Evolutionary conservation across 2,797 vertebrate species (phyloP).

Genomic region (Catostomus latipinnis): DNA sequence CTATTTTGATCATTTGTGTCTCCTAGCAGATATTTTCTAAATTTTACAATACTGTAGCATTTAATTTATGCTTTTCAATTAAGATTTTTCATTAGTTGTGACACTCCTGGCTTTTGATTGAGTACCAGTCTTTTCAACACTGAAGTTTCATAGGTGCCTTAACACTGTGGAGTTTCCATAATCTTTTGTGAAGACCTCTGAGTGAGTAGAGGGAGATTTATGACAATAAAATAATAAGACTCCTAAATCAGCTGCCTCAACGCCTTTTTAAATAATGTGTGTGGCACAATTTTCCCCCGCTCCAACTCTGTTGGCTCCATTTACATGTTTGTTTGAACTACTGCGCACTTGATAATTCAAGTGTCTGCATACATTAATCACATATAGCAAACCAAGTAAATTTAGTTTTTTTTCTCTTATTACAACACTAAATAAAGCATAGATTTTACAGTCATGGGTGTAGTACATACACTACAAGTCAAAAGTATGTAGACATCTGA

Average conservation of each 20-base stretch:
- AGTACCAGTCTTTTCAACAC: constrained; percentile 6
- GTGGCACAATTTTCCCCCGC: constrained; percentile 20
- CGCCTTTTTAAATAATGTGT: constrained; percentile 12
- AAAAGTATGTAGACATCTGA: neutral
- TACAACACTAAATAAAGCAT: neutral
- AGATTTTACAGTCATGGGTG: neutral
- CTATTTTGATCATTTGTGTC: neutral
- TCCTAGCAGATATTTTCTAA: neutral
- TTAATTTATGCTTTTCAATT: constrained; percentile 33
- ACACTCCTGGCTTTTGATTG: neutral
- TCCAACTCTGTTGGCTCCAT: constrained; percentile 19
- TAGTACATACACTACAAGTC: too few relatives aligned
- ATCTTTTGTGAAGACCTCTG: constrained; percentile 12
- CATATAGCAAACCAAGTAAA: constrained; percentile 46
- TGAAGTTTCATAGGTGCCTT: constrained; percentile 13
- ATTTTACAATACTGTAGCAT: neutral
- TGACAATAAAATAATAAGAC: constrained; percentile 21
- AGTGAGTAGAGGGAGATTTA: constrained; percentile 31
- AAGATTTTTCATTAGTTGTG: neutral
- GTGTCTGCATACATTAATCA: neutral
- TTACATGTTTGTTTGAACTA: constrained; percentile 39
- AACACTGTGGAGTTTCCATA: constrained; percentile 12
- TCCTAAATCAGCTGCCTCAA: constrained; percentile 18
- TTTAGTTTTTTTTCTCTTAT: neutral
- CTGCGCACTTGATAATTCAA: constrained; percentile 28